Conservation (phyloP, 2,888 invertebrate species). For the Drosophila limbata region DNA sequence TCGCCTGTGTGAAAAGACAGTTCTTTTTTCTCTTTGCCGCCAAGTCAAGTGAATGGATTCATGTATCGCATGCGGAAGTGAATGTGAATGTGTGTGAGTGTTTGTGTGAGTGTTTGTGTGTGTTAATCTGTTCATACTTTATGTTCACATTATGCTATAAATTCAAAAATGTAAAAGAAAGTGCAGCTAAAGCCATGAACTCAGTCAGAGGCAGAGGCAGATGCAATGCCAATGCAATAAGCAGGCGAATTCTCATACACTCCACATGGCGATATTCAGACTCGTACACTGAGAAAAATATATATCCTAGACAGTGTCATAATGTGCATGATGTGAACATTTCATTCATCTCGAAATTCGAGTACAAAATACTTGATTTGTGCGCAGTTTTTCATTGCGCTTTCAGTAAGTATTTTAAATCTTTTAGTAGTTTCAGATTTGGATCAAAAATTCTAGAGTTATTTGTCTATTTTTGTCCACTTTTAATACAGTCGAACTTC, state of each 20-base stretch:
- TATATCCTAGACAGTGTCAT: neutral
- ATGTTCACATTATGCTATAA: constrained; percentile 62
- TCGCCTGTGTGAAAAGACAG: constrained; percentile 12
- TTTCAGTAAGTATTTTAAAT: too few relatives aligned
- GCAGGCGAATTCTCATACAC: constrained; percentile 20
- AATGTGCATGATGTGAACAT: too few relatives aligned
- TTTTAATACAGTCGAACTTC: too few relatives aligned
- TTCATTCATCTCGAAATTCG: too few relatives aligned
- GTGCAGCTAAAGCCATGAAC: constrained; percentile 1
- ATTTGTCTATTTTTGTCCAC: too few relatives aligned
- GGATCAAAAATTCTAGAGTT: too few relatives aligned
- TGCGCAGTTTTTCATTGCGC: too few relatives aligned
- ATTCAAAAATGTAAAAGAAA: constrained; percentile 59
- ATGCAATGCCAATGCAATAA: constrained; percentile 44
- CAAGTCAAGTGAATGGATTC: constrained; percentile 15
- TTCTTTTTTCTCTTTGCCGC: neutral
- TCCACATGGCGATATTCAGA: constrained; percentile 3
- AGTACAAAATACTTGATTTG: too few relatives aligned
- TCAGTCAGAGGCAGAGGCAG: constrained; percentile 11
- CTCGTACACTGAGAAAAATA: neutral
- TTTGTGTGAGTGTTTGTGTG: constrained; percentile 15
- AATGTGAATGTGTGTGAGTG: neutral
- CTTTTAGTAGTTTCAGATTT: too few relatives aligned
- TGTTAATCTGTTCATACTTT: constrained; percentile 65
- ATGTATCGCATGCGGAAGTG: constrained; percentile 12